phyloP scores from a whole-genome alignment of 1,140 invertebrate species.

The Meloidogyne hapla region DNA sequence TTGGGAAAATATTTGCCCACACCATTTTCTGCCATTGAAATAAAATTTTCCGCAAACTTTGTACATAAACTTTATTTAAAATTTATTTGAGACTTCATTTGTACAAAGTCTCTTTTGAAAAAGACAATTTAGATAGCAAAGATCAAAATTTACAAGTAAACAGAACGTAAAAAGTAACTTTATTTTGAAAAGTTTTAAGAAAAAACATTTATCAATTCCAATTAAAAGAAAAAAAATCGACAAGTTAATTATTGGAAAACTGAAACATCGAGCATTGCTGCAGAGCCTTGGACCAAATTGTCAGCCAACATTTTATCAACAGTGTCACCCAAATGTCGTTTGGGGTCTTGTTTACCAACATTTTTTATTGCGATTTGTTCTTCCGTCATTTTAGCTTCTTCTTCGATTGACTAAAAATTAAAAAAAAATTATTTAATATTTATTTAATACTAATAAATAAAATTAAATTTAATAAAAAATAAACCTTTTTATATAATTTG shows the following conservation, averaged over 20 bases:
- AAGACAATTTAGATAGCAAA: neutral
- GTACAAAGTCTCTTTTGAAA: neutral
- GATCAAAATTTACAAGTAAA: neutral
- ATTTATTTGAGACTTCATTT: no score
- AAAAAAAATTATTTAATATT: no score
- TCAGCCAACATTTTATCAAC: constrained; percentile 94
- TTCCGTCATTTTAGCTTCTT: constrained; percentile 99
- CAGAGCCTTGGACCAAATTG: constrained; percentile 97
- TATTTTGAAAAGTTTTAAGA: neutral
- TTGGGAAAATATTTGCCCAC: neutral
- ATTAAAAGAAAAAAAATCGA: neutral
- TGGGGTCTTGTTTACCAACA: constrained; percentile 99
- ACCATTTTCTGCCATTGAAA: neutral
- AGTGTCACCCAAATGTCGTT: constrained; percentile 97
- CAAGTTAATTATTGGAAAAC: constrained; percentile 46
- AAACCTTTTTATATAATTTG: constrained; percentile 94
- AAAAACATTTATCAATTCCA: neutral
- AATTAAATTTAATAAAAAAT: neutral
- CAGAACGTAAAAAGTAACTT: neutral
- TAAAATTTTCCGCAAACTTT: neutral
- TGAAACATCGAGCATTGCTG: constrained; percentile 95
- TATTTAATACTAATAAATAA: constrained; percentile 5
- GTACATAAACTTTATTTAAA: neutral
- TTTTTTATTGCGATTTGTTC: constrained; percentile 99
- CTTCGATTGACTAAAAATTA: constrained; percentile 76